Conservation (phyloP, 2,113 vertebrate genomes). For the Irena cyanogastra region DNA sequence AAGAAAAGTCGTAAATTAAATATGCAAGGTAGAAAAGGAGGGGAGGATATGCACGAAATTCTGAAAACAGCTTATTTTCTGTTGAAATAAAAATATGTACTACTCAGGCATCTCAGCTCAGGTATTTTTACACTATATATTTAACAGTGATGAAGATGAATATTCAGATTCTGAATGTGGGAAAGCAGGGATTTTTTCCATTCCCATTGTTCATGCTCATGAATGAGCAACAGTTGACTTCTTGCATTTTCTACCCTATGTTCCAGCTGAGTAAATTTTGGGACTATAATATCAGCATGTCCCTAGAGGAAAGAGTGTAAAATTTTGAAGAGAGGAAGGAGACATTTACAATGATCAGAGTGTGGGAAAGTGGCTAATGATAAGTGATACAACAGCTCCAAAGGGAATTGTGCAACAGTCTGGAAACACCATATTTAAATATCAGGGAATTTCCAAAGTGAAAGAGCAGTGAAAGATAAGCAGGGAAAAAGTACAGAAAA, state of each 20-base stretch:
- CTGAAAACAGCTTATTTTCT: neutral
- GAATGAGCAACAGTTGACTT: neutral
- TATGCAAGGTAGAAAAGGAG: neutral
- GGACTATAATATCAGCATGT: neutral
- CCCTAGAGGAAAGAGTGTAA: conserved; percentile 16
- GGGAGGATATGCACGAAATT: neutral
- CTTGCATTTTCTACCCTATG: neutral
- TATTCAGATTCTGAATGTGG: neutral
- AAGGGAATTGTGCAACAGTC: conserved; percentile 51
- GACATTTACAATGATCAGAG: neutral
- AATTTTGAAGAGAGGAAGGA: neutral
- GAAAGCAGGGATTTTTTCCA: neutral
- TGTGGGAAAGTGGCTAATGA: conserved; percentile 46
- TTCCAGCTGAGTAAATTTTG: conserved; percentile 16
- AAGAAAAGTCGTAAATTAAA: neutral
- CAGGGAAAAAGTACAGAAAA: neutral
- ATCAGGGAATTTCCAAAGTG: conserved; percentile 20
- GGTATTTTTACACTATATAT: neutral
- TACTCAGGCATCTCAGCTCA: neutral
- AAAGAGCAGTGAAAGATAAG: neutral
- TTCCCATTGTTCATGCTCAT: neutral
- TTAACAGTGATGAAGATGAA: neutral
- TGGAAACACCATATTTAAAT: neutral
- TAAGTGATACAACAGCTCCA: conserved; percentile 1
- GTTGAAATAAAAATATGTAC: neutral